phyloP scores from a whole-genome alignment of 2,888 invertebrate species.

The Callimorpha dominula region DNA sequence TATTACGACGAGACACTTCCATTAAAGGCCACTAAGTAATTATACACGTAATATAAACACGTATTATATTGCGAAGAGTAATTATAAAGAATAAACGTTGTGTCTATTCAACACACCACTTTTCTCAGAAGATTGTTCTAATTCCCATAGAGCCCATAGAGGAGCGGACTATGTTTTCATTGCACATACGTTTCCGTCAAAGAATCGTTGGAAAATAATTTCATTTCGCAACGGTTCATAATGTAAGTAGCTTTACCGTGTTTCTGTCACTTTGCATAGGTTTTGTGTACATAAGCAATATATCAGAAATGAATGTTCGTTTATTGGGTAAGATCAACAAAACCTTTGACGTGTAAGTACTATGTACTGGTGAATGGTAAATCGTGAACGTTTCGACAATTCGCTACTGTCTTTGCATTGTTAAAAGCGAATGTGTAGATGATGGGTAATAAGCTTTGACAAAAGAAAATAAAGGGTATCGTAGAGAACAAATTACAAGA shows the following conservation, averaged over 20 bases:
- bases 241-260: slow-evolving; percentile 20
- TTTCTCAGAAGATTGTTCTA: slow-evolving; percentile 67
- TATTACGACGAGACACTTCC: slow-evolving; percentile 1
- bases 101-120: slow-evolving; percentile 54
- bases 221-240: slow-evolving; percentile 37
- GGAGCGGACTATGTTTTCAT: slow-evolving; percentile 62
- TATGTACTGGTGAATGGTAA: slow-evolving; percentile 18
- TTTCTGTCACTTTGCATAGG: slow-evolving; percentile 22
- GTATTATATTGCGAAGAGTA: slow-evolving; percentile 40
- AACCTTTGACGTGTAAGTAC: slow-evolving; percentile 28
- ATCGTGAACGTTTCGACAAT: slow-evolving; percentile 14
- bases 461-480: background rate
- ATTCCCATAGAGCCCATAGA: slow-evolving; percentile 74
- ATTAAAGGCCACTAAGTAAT: slow-evolving; percentile 1
- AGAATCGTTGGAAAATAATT: slow-evolving; percentile 39
- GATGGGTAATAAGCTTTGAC: slow-evolving; percentile 18
- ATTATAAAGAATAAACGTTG: slow-evolving; percentile 47
- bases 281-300: slow-evolving; percentile 26
- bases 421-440: slow-evolving; percentile 12
- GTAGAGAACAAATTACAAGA: slow-evolving; percentile 1
- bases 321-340: slow-evolving; percentile 22
- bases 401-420: slow-evolving; percentile 22
- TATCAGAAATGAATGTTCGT: background rate
- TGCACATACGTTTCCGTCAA: slow-evolving; percentile 48
- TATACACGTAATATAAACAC: slow-evolving; percentile 23